Base-by-base conservation (phyloP, 2,797 vertebrate species). In the Acanthornis magna region DNA sequence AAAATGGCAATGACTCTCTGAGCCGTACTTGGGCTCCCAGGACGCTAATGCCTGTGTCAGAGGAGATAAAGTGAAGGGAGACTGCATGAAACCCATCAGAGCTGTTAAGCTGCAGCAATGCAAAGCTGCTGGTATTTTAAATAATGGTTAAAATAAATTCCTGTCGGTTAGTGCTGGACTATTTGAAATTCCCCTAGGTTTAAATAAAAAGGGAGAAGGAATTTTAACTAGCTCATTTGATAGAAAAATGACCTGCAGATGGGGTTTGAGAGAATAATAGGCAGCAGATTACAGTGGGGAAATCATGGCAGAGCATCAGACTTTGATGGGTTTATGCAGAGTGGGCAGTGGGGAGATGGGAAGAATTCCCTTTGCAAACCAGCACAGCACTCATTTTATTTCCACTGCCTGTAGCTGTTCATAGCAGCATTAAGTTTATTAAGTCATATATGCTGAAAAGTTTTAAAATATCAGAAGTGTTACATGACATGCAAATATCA, bases 171-270 rank as follows among this genome's bases (percentile, higher is more conserved):
- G 40, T 54, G 63, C 74, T 76, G 63, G 61, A 15, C 77, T 79
- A 54, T 25, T 77, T 87, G n/a, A 94, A 91, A 88, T 91, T 90
- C 71, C 71, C n/a, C 43, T 70, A 18, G 38, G 71, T 76, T 93
- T 81, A 70, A 94, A 86, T 66, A 84, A 68, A 82, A 84, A 81
- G 75, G 42, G 36, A 77, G 51, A 68, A 43, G 27, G 83, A 50
- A 81, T 91, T 95, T 95, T 88, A 96, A 93, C 43, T 54, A 92
- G 57, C 78, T 65, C 72, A 68, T 80, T 85, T 91, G 72, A 16
- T 71, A 89, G 76, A 90, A 86, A 85, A 95, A 91, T 77, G 71
- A 60, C 60, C 71, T 65, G 50, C 61, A 91, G 84, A 50, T 89
- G 92, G 75, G 53, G 22, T 82, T 87, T 70, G 84, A 57, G 84